Evolutionary conservation across 1,140 invertebrate species (phyloP).

Genomic region (Chymomyza costata): DNA sequence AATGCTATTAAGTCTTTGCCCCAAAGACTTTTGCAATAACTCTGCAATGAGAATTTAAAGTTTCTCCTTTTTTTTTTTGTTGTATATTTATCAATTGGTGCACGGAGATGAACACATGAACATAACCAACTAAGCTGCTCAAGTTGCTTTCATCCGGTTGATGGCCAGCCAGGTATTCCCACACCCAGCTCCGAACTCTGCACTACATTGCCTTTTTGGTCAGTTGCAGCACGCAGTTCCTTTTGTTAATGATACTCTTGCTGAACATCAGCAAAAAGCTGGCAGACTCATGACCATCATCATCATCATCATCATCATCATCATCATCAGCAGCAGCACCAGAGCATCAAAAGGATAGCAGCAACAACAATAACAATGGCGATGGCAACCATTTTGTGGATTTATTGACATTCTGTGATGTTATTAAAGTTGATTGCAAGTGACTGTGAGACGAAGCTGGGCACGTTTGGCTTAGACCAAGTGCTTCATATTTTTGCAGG

Average conservation of each 20-base stretch:
- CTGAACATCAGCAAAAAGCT: slow-evolving; percentile 48
- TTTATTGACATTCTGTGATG: slow-evolving; percentile 74
- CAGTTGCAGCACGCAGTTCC: slow-evolving; percentile 63
- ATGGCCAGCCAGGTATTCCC: slow-evolving; percentile 3
- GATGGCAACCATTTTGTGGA: slow-evolving; percentile 60
- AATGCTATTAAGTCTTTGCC: too few species aligned
- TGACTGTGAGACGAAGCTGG: slow-evolving; percentile 30
- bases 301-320: slow-evolving; percentile 3
- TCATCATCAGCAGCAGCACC: slow-evolving; percentile 37
- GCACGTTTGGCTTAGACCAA: slow-evolving; percentile 66
- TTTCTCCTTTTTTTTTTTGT: too few species aligned
- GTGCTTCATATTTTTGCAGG: slow-evolving; percentile 21
- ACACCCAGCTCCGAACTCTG: too few species aligned
- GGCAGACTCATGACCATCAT: slow-evolving; percentile 12
- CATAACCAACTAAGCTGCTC: slow-evolving; percentile 58
- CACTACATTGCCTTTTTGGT: slow-evolving; percentile 30
- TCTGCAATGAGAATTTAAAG: too few species aligned
- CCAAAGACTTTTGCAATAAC: too few species aligned
- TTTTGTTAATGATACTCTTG: slow-evolving; percentile 72
- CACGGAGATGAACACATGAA: slow-evolving; percentile 6
- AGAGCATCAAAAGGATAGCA: slow-evolving; percentile 37
- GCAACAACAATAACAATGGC: slow-evolving; percentile 14
- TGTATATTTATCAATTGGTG: too few species aligned
- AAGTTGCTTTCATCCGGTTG: slow-evolving; percentile 38
- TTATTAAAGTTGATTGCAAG: slow-evolving; percentile 73